phyloP scores from a whole-genome alignment of 2,113 vertebrate genomes.

The Corythoichthys intestinalis region DNA sequence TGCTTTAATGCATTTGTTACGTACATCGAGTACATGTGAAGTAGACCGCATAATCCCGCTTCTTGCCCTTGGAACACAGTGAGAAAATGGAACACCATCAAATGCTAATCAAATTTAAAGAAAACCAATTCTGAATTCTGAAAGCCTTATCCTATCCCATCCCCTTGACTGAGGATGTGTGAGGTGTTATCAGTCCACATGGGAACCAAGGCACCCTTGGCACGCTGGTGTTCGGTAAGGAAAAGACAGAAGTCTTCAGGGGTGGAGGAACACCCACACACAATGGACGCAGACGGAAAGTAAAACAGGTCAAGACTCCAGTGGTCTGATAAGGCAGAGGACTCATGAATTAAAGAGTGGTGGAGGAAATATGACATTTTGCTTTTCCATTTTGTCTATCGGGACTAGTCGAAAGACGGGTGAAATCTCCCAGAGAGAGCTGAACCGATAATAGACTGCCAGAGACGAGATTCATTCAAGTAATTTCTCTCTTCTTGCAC shows the following conservation, averaged over 20 bases:
- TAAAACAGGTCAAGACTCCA: conserved; percentile 73
- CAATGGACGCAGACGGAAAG: conserved; percentile 64
- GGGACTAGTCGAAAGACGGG: conserved; percentile 56
- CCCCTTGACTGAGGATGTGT: conserved; percentile 54
- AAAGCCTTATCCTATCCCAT: conserved; percentile 57
- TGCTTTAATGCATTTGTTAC: conserved; percentile 18
- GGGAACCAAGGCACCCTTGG: conserved; percentile 45
- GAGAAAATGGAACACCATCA: conserved; percentile 45
- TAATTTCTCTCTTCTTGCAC: conserved; percentile 55
- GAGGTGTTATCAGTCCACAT: conserved; percentile 62
- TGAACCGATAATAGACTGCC: conserved; percentile 64
- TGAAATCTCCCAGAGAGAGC: conserved; percentile 69
- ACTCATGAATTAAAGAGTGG: conserved; percentile 74
- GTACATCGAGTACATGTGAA: conserved; percentile 16
- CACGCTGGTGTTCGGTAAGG: conserved; percentile 38
- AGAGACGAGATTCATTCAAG: conserved; percentile 54
- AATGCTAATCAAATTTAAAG: conserved; percentile 67
- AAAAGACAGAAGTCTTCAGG: conserved; percentile 51
- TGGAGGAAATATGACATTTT: conserved; percentile 70
- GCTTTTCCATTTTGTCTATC: conserved; percentile 66
- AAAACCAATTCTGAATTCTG: conserved; percentile 58
- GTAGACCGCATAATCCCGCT: conserved; percentile 25
- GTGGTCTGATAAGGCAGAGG: conserved; percentile 67
- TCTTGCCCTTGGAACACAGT: conserved; percentile 46
- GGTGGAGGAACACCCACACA: conserved; percentile 59